These are phyloP conservation scores for Cryptus viduatorius DNA, from an alignment of 2,888 invertebrate genomes.

Conservation along the genomic window DNA sequence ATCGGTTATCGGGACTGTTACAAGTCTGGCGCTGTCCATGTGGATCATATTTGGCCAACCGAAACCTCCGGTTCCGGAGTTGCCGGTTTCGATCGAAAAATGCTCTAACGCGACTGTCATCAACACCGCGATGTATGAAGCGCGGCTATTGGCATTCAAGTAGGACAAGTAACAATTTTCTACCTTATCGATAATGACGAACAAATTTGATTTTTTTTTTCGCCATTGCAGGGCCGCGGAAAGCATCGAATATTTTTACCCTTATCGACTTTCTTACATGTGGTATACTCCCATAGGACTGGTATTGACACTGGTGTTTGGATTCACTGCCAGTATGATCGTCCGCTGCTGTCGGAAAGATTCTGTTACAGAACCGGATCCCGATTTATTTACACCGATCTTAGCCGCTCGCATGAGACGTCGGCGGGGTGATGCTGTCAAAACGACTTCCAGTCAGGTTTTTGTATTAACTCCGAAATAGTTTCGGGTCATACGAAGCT, in stretches of 20 bases:
- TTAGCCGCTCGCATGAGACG: slow-evolving; percentile 85
- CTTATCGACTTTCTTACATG: slow-evolving; percentile 90
- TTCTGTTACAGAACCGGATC: slow-evolving; percentile 84
- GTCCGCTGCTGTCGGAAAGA: slow-evolving; percentile 79
- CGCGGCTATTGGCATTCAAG: slow-evolving; percentile 34
- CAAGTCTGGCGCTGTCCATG: slow-evolving; percentile 72
- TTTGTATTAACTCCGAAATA: slow-evolving; percentile 75
- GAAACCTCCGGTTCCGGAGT: slow-evolving; percentile 65
- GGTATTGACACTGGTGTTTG: slow-evolving; percentile 85
- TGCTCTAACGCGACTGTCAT: slow-evolving; percentile 70
- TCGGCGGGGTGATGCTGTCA: slow-evolving; percentile 70
- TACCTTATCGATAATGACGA: neutral
- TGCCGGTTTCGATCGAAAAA: slow-evolving; percentile 74
- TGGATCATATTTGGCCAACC: slow-evolving; percentile 68
- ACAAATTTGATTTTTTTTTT: neutral
- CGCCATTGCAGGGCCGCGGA: slow-evolving; percentile 46
- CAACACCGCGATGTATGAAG: slow-evolving; percentile 47
- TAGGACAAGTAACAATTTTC: neutral
- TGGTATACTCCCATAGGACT: slow-evolving; percentile 89
- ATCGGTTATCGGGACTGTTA: slow-evolving; percentile 76
- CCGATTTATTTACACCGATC: slow-evolving; percentile 87
- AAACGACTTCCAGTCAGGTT: slow-evolving; percentile 76
- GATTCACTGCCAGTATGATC: slow-evolving; percentile 86
- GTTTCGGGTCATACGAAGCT: neutral
- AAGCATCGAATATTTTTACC: slow-evolving; percentile 86